Conservation (phyloP, 2,113 vertebrate species). For the Vidua macroura region DNA sequence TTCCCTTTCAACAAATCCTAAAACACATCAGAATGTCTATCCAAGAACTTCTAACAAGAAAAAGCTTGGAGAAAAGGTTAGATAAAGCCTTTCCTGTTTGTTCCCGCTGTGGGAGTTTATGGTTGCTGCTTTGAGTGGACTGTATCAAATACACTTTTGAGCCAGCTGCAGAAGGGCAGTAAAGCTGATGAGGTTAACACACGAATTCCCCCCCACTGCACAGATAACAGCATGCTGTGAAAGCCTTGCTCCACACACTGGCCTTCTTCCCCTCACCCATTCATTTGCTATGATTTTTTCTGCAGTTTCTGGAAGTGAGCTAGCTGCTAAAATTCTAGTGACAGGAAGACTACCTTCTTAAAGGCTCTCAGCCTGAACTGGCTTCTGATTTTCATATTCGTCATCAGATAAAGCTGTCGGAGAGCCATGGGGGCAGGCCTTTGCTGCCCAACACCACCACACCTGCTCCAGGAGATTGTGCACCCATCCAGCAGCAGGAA, state of each 20-base stretch:
- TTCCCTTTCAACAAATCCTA: background rate
- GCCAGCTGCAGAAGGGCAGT: background rate
- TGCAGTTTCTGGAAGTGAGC: background rate
- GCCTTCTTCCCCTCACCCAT: accelerated
- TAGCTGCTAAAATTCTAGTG: background rate
- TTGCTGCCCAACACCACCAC: accelerated
- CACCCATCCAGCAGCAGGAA: background rate
- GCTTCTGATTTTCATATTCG: accelerated
- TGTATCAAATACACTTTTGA: background rate
- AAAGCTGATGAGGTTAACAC: background rate
- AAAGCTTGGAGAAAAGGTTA: background rate
- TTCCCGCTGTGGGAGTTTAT: background rate
- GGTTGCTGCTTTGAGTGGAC: background rate
- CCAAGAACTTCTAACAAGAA: background rate
- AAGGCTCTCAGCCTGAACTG: background rate
- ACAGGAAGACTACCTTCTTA: background rate
- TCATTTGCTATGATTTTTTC: background rate
- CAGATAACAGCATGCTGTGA: accelerated
- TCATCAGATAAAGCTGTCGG: accelerated
- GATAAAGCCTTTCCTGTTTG: background rate
- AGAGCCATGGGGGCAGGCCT: accelerated
- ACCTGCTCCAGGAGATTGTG: background rate
- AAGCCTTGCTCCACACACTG: background rate
- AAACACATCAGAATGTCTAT: background rate
- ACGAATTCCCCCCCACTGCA: accelerated